Percentiles rank a stretch among this genome's conserved stretches.
Evolutionary conservation across 2,888 invertebrate genomes (phyloP).

Genomic region (Sturmia bella): DNA sequence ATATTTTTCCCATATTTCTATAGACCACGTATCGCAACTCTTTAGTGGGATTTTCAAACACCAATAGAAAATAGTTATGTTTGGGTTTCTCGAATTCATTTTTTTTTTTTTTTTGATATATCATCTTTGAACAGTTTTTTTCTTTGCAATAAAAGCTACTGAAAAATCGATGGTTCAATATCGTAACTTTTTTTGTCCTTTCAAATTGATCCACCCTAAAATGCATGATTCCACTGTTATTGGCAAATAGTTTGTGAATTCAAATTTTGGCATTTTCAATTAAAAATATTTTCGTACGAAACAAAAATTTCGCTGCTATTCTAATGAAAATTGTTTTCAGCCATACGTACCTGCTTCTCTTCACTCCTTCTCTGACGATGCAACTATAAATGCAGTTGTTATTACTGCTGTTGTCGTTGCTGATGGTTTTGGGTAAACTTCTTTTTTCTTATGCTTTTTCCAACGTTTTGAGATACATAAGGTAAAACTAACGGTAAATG

Average conservation of each 20-base stretch:
- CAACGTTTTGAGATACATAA: constrained; percentile 14
- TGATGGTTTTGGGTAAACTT: constrained; percentile 22
- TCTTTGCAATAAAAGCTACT: too few species aligned
- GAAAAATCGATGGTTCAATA: too few species aligned
- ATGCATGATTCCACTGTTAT: constrained; percentile 29
- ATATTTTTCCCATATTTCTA: too few species aligned
- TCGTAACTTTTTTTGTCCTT: too few species aligned
- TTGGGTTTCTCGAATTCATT: too few species aligned
- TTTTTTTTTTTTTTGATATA: too few species aligned
- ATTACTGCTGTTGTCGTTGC: constrained; percentile 45
- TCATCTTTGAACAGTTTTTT: too few species aligned
- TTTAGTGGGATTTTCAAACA: too few species aligned
- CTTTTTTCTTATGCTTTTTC: neutral
- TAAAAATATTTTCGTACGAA: constrained; percentile 53
- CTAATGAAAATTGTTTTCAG: constrained; percentile 49
- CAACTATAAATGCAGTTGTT: constrained; percentile 49
- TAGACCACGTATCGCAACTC: too few species aligned
- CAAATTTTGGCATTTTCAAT: constrained; percentile 62
- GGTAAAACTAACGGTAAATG: constrained; percentile 74
- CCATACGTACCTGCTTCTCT: neutral
- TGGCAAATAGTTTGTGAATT: constrained; percentile 49
- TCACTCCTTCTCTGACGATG: constrained; percentile 12
- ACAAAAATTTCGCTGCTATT: constrained; percentile 41
- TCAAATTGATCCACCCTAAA: too few species aligned
- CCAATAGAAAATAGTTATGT: too few species aligned